Conservation (phyloP, 2,797 vertebrate species). For the Liparis tanakae region DNA sequence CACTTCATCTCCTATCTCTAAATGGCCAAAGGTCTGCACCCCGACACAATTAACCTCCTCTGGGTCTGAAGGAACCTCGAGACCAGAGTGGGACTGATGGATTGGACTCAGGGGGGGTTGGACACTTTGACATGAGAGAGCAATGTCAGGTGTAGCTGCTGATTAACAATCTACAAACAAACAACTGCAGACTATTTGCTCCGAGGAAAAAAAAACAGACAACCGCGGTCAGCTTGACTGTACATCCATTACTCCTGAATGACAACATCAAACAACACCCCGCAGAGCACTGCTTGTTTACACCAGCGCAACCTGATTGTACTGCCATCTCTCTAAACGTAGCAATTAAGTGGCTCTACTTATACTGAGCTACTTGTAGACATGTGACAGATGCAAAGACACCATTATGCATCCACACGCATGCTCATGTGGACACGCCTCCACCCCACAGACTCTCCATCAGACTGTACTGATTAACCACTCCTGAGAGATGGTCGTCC, state of each 20-base stretch:
- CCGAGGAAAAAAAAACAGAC: constrained; percentile 18
- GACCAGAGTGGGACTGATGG: constrained; percentile 53
- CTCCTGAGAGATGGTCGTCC: constrained; percentile 68
- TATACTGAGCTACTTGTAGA: constrained; percentile 22
- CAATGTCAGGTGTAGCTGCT: constrained; percentile 57
- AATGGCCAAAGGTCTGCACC: constrained; percentile 85
- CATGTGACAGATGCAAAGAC: constrained; percentile 33
- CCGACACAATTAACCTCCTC: constrained; percentile 80
- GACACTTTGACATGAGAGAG: constrained; percentile 33
- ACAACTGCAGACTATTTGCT: neutral
- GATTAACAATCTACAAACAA: constrained; percentile 40
- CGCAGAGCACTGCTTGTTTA: constrained; percentile 10
- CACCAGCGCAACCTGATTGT: constrained; percentile 16
- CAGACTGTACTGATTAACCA: constrained; percentile 75
- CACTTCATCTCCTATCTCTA: constrained; percentile 88
- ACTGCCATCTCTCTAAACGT: constrained; percentile 16
- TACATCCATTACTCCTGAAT: constrained; percentile 11
- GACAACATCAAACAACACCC: neutral
- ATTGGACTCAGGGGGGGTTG: constrained; percentile 17
- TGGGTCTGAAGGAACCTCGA: constrained; percentile 45
- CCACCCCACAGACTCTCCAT: constrained; percentile 53
- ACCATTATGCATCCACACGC: constrained; percentile 39
- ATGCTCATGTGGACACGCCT: constrained; percentile 43
- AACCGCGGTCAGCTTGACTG: neutral
- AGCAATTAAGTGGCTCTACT: constrained; percentile 20